Percentiles rank a stretch among this genome's conserved stretches.
phyloP scores from a whole-genome alignment of 2,113 vertebrate genomes.

The Gadus macrocephalus region DNA sequence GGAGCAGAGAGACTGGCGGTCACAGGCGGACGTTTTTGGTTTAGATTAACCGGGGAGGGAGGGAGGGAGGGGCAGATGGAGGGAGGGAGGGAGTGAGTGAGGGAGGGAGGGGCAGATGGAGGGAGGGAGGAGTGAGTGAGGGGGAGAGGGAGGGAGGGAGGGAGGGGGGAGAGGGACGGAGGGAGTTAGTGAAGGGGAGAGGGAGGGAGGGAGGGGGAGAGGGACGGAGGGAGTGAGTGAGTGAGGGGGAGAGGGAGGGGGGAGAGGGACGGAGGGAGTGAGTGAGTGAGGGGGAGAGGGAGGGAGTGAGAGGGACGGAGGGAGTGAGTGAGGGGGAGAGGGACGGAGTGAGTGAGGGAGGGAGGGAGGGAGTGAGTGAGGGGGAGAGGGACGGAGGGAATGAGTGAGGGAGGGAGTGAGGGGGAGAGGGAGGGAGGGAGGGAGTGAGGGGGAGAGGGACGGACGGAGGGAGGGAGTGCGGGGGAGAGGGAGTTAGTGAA shows the following conservation, averaged over 20 bases:
- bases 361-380: constrained; percentile 5
- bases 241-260: constrained; percentile 11
- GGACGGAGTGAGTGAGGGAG: constrained; percentile 29
- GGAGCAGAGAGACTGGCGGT: too few relatives aligned
- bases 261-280: constrained; percentile 29
- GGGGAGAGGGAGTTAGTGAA: constrained; percentile 5
- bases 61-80: background rate
- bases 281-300: constrained; percentile 26
- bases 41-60: too few relatives aligned
- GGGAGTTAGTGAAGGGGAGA: constrained; percentile 24
- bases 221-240: constrained; percentile 5
- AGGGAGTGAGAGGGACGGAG: background rate
- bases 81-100: background rate
- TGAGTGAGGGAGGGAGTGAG: background rate
- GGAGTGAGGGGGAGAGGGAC: constrained; percentile 20
- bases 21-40: too few relatives aligned
- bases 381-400: background rate
- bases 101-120: constrained; percentile 24
- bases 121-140: constrained; percentile 2
- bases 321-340: background rate
- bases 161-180: background rate
- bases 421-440: constrained; percentile 4
- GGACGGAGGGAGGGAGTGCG: background rate
- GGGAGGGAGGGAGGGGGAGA: background rate
- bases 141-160: constrained; percentile 10